Conservation (phyloP, 2,888 invertebrate species). For the Aporophyla lueneburgensis region DNA sequence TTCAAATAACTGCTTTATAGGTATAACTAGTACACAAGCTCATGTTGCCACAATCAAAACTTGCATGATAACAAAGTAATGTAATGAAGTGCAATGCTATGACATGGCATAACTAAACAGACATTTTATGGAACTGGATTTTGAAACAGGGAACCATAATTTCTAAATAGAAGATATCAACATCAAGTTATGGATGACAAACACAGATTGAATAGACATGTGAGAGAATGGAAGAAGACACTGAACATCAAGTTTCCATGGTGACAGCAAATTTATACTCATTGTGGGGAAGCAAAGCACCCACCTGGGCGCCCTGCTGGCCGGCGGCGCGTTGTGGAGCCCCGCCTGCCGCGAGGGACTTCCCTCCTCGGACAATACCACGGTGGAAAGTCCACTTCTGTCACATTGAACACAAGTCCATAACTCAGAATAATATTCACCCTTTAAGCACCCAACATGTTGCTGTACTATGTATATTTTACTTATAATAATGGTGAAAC, state of each 20-base stretch:
- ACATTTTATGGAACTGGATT: slow-evolving; percentile 55
- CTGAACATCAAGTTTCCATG: slow-evolving; percentile 77
- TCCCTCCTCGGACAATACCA: slow-evolving; percentile 94
- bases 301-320: slow-evolving; percentile 90
- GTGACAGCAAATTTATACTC: slow-evolving; percentile 72
- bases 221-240: slow-evolving; percentile 79
- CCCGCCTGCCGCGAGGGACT: slow-evolving; percentile 90
- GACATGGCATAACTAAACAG: slow-evolving; percentile 64
- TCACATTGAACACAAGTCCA: slow-evolving; percentile 83
- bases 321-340: slow-evolving; percentile 86
- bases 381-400: slow-evolving; percentile 96
- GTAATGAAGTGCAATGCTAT: slow-evolving; percentile 64
- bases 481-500: slow-evolving; percentile 42
- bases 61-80: slow-evolving; percentile 68
- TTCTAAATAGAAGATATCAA: slow-evolving; percentile 67
- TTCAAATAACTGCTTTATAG: slow-evolving; percentile 61
- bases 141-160: slow-evolving; percentile 66
- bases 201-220: slow-evolving; percentile 70
- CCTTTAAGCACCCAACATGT: slow-evolving; percentile 62
- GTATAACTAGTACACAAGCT: slow-evolving; percentile 63
- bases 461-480: slow-evolving; percentile 35
- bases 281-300: slow-evolving; percentile 79
- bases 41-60: slow-evolving; percentile 68
- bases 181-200: slow-evolving; percentile 69
- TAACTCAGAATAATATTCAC: slow-evolving; percentile 69